These are phyloP conservation scores for Apeira syringaria DNA, from an alignment of 2,888 invertebrate species.

Conservation along the genomic window DNA sequence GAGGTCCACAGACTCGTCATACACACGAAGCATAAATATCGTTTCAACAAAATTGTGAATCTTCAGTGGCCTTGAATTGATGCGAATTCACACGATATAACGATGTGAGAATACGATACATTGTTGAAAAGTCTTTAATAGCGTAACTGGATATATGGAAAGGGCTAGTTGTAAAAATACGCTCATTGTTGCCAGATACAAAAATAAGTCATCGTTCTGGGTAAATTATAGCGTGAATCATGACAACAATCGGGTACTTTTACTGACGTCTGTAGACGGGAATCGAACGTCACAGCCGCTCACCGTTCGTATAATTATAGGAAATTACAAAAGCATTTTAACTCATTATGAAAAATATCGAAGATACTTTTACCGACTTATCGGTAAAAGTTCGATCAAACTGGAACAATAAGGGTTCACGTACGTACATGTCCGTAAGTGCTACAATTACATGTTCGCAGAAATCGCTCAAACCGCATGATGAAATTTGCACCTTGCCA, in stretches of 20 bases:
- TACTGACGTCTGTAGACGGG: conserved; percentile 4
- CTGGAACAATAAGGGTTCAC: conserved; percentile 26
- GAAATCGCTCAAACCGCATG: conserved; percentile 32
- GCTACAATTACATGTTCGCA: conserved; percentile 30
- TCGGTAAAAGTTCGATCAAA: conserved; percentile 26
- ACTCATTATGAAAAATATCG: conserved; percentile 18
- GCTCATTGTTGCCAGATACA: conserved; percentile 1
- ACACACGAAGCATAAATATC: conserved; percentile 31
- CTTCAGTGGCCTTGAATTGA: conserved; percentile 45
- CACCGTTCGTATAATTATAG: conserved; percentile 21
- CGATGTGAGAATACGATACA: conserved; percentile 9
- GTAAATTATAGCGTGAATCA: conserved; percentile 10
- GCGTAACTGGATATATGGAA: conserved; percentile 2
- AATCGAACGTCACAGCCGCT: conserved; percentile 5
- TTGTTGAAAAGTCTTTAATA: conserved; percentile 1
- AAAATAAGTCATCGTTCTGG: conserved; percentile 10
- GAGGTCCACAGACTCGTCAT: conserved; percentile 31
- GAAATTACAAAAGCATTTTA: conserved; percentile 15
- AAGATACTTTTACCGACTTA: conserved; percentile 25
- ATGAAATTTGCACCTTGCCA: conserved; percentile 34
- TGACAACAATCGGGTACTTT: conserved; percentile 20
- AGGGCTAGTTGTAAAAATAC: not conserved
- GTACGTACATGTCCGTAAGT: conserved; percentile 1
- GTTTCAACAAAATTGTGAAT: conserved; percentile 38
- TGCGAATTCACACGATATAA: conserved; percentile 47